Conservation (phyloP, 2,113 vertebrate genomes). For the Oncorhynchus masou region DNA sequence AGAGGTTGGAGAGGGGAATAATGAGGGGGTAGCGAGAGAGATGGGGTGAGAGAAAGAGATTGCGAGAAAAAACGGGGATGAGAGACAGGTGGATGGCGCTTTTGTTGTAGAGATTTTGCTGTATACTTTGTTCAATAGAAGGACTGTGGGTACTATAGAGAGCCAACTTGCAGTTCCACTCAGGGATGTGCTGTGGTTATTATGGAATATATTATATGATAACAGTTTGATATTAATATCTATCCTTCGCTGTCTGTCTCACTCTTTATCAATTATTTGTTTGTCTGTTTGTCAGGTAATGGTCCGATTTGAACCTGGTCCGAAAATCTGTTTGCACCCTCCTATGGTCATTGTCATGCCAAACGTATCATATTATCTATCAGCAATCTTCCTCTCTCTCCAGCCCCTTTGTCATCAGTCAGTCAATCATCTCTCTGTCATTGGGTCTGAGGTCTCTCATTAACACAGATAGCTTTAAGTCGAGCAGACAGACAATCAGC, state of each 20-base stretch:
- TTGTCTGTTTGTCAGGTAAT: background rate
- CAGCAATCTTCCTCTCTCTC: background rate
- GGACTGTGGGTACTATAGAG: background rate
- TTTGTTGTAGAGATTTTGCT: background rate
- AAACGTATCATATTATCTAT: background rate
- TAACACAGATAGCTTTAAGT: no score
- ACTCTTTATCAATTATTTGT: no score
- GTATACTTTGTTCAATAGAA: background rate
- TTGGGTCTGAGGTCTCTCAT: background rate
- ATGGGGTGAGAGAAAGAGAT: no score
- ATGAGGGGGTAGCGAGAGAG: background rate
- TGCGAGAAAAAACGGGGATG: no score
- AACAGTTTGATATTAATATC: no score
- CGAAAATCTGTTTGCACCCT: no score
- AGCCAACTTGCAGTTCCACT: background rate
- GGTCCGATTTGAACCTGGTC: background rate
- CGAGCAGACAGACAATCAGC: background rate
- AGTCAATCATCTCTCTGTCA: background rate
- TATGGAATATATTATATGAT: background rate
- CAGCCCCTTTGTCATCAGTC: background rate
- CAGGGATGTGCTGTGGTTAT: background rate
- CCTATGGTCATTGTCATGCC: background rate
- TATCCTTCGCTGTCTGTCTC: no score
- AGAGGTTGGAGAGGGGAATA: no score
- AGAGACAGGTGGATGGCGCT: background rate